A percentile compares a stretch with the other conserved stretches of the same genome.
phyloP scores from a whole-genome alignment of 2,113 vertebrate genomes.

The Onychostruthus taczanowskii region DNA sequence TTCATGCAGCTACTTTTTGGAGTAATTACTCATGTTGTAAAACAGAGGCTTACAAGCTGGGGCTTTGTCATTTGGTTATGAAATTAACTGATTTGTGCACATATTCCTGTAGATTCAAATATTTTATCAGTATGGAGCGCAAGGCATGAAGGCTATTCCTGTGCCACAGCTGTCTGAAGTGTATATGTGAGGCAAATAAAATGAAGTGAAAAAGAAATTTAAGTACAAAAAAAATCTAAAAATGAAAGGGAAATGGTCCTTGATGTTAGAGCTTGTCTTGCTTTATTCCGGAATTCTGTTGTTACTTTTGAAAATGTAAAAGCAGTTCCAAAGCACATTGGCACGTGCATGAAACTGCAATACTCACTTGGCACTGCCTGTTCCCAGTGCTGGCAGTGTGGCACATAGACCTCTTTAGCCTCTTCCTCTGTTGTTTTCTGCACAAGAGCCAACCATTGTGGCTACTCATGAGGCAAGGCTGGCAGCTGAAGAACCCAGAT shows the following conservation, averaged over 20 bases:
- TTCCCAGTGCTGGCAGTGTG: constrained; percentile 76
- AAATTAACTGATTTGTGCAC: constrained; percentile 23
- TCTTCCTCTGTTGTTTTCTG: constrained; percentile 81
- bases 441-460: constrained; percentile 80
- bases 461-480: constrained; percentile 81
- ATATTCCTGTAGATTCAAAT: constrained; percentile 9
- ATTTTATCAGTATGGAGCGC: background rate
- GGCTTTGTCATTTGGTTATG: constrained; percentile 38
- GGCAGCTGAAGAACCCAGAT: constrained; percentile 86
- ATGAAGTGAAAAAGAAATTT: constrained; percentile 21
- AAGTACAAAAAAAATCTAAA: background rate
- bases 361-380: constrained; percentile 75
- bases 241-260: constrained; percentile 44
- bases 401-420: constrained; percentile 81
- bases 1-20: background rate
- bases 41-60: constrained; percentile 40
- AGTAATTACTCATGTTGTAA: constrained; percentile 25
- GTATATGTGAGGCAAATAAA: background rate
- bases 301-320: constrained; percentile 79
- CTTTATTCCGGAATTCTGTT: constrained; percentile 80
- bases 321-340: constrained; percentile 78
- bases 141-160: background rate
- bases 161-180: background rate
- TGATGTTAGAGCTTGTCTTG: constrained; percentile 65
- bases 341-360: constrained; percentile 71